Percentiles rank a stretch among this genome's conserved stretches.
These are phyloP conservation scores for Azorinus chamasolen DNA, from an alignment of 2,888 invertebrate species.

Conservation along the genomic window DNA sequence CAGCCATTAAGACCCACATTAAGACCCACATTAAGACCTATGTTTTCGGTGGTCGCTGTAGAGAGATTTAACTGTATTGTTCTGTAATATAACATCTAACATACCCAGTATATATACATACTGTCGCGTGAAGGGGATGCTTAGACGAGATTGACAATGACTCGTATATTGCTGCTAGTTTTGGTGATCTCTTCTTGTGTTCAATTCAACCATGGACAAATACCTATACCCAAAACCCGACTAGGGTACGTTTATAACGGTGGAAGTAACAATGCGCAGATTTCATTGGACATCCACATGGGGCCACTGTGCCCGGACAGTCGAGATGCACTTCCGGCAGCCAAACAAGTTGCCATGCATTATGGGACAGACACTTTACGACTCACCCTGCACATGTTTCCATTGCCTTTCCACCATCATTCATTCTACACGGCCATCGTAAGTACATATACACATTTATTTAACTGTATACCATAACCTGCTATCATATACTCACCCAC, in stretches of 20 bases:
- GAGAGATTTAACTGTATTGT: no score
- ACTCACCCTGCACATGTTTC: constrained; percentile 76
- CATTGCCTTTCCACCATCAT: constrained; percentile 82
- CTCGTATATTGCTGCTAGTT: no score
- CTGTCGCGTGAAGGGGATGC: no score
- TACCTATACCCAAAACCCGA: constrained; percentile 72
- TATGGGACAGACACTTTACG: constrained; percentile 72
- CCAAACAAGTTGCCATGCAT: constrained; percentile 71
- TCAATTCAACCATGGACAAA: constrained; percentile 7
- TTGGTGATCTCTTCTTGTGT: no score
- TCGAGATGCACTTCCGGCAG: constrained; percentile 66
- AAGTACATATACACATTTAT: constrained; percentile 34
- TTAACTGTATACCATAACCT: no score
- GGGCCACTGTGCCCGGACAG: constrained; percentile 81
- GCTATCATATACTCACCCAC: no score
- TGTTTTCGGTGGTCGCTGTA: no score
- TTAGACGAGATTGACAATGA: no score
- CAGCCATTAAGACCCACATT: no score
- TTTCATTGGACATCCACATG: constrained; percentile 76
- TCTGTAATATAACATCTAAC: no score
- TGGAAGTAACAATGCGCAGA: constrained; percentile 64
- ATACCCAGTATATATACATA: no score
- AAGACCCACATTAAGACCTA: no score
- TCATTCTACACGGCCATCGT: constrained; percentile 77
- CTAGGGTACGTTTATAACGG: constrained; percentile 74